phyloP scores from a whole-genome alignment of 2,797 vertebrate species.

The Brachymystax lenok region DNA sequence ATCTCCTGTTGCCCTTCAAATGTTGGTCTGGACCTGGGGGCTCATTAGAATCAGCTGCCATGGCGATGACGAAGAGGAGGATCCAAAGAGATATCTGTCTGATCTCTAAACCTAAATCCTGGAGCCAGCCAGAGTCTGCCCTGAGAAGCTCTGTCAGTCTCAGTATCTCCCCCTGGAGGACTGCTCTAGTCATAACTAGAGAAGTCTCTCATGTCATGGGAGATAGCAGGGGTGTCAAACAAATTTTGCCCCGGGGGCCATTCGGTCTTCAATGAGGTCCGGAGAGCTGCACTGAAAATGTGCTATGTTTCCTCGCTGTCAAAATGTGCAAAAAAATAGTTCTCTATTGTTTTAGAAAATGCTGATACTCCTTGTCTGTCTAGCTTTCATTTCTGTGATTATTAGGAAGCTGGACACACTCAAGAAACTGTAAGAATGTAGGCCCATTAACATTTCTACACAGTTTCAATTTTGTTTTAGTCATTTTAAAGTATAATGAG shows the following conservation, averaged over 20 bases:
- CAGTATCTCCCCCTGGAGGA: conserved; percentile 25
- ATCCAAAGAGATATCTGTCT: conserved; percentile 6
- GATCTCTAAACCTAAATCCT: background rate
- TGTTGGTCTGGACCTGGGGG: conserved; percentile 6
- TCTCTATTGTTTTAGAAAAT: too few relatives aligned
- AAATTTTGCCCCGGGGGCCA: too few relatives aligned
- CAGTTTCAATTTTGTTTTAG: too few relatives aligned
- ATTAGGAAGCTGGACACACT: background rate
- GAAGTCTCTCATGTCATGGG: background rate
- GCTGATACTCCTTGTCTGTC: too few relatives aligned
- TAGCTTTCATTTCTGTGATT: too few relatives aligned
- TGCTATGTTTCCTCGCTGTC: too few relatives aligned
- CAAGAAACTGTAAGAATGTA: too few relatives aligned
- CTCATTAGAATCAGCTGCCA: background rate
- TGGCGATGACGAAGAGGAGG: background rate
- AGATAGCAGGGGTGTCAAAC: background rate
- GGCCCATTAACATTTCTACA: too few relatives aligned
- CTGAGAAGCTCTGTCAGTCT: background rate
- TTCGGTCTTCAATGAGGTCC: too few relatives aligned
- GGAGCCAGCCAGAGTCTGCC: background rate
- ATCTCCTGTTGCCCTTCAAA: conserved; percentile 16
- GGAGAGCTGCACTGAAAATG: too few relatives aligned
- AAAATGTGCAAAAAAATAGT: too few relatives aligned
- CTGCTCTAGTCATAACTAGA: conserved; percentile 13
- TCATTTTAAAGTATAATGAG: too few relatives aligned